These are phyloP conservation scores for Caerostris extrusa DNA, from an alignment of 1,140 invertebrate species.

Conservation along the genomic window DNA sequence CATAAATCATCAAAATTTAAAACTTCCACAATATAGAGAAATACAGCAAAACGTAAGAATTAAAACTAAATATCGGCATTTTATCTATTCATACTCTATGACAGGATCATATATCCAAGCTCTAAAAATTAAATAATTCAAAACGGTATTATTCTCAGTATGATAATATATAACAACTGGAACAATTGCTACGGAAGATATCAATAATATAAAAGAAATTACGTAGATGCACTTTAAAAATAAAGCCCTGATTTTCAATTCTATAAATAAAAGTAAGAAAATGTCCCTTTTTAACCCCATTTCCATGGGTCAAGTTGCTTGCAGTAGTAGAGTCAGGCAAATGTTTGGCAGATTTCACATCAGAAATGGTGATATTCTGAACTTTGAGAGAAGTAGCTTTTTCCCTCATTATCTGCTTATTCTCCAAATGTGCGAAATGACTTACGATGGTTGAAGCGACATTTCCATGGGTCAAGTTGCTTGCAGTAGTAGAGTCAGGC, in stretches of 20 bases:
- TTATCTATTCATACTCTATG: background rate
- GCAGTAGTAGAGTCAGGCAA: too few relatives aligned
- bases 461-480: background rate
- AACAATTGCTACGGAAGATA: background rate
- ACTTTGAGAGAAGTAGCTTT: too few relatives aligned
- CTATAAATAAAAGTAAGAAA: background rate
- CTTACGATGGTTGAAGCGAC: too few relatives aligned
- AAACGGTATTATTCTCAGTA: background rate
- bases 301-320: too few relatives aligned
- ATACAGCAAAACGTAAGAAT: background rate
- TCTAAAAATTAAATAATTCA: too few relatives aligned
- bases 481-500: too few relatives aligned
- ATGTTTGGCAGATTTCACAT: too few relatives aligned
- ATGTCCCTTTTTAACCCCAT: background rate
- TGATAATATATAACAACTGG: background rate
- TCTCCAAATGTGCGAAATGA: too few relatives aligned
- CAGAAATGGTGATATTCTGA: too few relatives aligned
- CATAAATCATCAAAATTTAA: background rate
- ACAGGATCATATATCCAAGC: too few relatives aligned
- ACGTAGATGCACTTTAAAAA: background rate
- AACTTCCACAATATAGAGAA: background rate
- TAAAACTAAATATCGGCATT: background rate
- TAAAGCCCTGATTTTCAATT: background rate
- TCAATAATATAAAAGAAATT: background rate
- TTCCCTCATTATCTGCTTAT: too few relatives aligned